Evolutionary conservation across 1,140 invertebrate species (phyloP).

Genomic region (Prorops nasuta): DNA sequence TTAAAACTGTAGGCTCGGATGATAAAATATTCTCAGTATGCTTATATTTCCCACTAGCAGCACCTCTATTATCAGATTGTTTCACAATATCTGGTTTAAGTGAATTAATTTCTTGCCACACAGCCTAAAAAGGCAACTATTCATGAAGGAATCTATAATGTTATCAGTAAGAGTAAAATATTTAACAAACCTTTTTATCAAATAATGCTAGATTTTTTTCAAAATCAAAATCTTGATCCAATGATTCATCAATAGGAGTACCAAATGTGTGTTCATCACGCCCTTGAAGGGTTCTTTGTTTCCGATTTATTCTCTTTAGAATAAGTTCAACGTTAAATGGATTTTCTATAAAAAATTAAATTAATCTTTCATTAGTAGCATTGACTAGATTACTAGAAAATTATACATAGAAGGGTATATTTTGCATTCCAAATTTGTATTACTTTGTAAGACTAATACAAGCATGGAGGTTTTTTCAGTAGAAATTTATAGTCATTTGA

Average conservation of each 20-base stretch:
- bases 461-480: no score
- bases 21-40: conserved; percentile 85
- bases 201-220: conserved; percentile 90
- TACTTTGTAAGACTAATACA: no score
- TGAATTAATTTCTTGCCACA: conserved; percentile 69
- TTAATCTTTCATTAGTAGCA: no score
- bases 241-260: conserved; percentile 59
- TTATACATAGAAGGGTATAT: no score
- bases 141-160: conserved; percentile 1
- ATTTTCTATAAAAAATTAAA: conserved; percentile 32
- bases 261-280: conserved; percentile 65
- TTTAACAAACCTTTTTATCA: conserved; percentile 74
- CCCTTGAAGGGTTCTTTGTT: conserved; percentile 49
- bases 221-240: conserved; percentile 85
- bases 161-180: neutral
- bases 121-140: conserved; percentile 32
- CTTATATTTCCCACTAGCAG: conserved; percentile 58
- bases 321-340: conserved; percentile 28
- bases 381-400: no score
- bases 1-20: conserved; percentile 63
- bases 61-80: conserved; percentile 49
- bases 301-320: conserved; percentile 35
- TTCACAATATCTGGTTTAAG: conserved; percentile 68
- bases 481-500: no score
- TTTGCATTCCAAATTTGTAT: no score